Conservation (phyloP, 2,797 vertebrate species). For the Pangasius sanitwongsei region DNA sequence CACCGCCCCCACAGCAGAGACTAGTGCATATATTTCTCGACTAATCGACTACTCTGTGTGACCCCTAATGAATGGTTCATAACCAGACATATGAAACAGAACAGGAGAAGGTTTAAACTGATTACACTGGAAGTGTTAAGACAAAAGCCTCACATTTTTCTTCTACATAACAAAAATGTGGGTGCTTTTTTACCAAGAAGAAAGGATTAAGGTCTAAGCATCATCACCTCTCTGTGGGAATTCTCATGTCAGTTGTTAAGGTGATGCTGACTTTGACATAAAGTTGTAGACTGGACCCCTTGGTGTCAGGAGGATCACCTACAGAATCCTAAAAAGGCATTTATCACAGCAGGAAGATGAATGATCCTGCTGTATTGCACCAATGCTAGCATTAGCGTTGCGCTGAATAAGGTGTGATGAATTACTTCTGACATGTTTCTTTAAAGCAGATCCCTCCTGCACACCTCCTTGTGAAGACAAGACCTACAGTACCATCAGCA, state of each 20-base stretch:
- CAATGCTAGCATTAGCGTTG: constrained; percentile 55
- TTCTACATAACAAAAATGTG: constrained; percentile 9
- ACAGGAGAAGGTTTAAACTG: constrained; percentile 12
- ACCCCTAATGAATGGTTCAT: neutral
- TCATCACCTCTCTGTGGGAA: constrained; percentile 30
- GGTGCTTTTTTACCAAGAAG: constrained; percentile 22
- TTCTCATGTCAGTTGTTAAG: constrained; percentile 44
- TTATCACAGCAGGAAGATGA: constrained; percentile 66
- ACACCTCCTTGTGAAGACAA: constrained; percentile 45
- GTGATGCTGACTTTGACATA: constrained; percentile 54
- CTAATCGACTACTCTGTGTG: neutral
- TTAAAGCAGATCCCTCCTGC: constrained; percentile 56
- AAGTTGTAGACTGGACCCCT: constrained; percentile 51
- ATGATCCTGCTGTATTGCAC: constrained; percentile 62
- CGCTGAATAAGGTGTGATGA: constrained; percentile 62
- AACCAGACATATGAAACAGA: constrained; percentile 43
- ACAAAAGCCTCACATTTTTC: constrained; percentile 45
- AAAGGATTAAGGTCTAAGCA: constrained; percentile 25
- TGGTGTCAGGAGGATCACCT: constrained; percentile 60
- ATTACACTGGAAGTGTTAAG: constrained; percentile 35
- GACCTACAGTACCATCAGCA: constrained; percentile 32
- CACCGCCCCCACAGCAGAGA: neutral
- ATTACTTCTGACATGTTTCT: constrained; percentile 60
- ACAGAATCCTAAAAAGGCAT: constrained; percentile 66
- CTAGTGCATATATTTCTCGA: neutral